Evolutionary conservation across 2,113 vertebrate species (phyloP).

Genomic region (Peucedramus taeniatus): DNA sequence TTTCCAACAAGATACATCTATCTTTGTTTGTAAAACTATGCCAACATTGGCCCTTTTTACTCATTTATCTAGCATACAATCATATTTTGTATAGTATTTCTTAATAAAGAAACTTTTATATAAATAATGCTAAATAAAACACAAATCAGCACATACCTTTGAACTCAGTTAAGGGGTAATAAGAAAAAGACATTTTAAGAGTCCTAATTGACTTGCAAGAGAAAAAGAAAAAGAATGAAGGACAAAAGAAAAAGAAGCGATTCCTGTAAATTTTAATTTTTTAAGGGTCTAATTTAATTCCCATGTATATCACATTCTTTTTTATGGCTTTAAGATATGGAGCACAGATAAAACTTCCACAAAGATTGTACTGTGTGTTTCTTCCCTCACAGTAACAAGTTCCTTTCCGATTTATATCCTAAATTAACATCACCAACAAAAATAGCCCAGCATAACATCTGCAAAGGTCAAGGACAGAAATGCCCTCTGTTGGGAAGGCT

Average conservation of each 20-base stretch:
- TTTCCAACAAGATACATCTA: not conserved
- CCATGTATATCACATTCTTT: not conserved
- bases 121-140: not conserved
- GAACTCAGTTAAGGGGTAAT: not conserved
- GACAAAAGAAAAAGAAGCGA: not conserved
- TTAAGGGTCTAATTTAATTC: not conserved
- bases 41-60: not conserved
- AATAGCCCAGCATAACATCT: not conserved
- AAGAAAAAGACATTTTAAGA: not conserved
- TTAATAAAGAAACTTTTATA: not conserved
- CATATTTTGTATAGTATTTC: not conserved
- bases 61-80: not conserved
- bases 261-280: not conserved
- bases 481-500: not conserved
- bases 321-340: not conserved
- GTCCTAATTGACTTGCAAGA: not conserved
- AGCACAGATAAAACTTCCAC: not conserved
- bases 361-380: not conserved
- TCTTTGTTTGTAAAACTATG: not conserved
- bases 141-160: not conserved
- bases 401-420: not conserved
- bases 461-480: not conserved
- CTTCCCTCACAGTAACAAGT: not conserved
- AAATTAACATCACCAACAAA: conserved; percentile 36
- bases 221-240: not conserved